These are phyloP conservation scores for Rhinoraja longicauda DNA, from an alignment of 2,797 vertebrate genomes.

Conservation along the genomic window DNA sequence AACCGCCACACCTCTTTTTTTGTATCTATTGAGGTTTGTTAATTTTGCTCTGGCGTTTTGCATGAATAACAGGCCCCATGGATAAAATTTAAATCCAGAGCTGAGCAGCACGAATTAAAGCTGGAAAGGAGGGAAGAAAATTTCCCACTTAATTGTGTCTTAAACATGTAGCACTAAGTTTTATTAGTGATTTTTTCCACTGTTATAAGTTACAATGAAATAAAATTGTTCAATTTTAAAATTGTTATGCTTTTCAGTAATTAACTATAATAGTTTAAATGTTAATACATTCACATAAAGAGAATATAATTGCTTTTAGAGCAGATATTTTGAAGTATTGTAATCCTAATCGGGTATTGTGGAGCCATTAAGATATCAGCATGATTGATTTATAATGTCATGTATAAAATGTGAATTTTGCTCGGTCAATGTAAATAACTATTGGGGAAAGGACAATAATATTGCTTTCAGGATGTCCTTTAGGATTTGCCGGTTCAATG, in stretches of 20 bases:
- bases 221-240: background rate
- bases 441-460: background rate
- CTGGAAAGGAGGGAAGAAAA: background rate
- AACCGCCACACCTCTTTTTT: background rate
- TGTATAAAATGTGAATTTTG: slow-evolving; percentile 8
- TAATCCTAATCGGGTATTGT: background rate
- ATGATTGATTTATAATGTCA: background rate
- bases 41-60: background rate
- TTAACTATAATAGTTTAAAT: slow-evolving; percentile 4
- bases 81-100: slow-evolving; percentile 12
- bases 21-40: no score
- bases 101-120: background rate
- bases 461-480: background rate
- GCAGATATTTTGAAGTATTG: slow-evolving; percentile 12
- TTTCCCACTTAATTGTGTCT: background rate
- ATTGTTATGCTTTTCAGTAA: background rate
- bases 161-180: slow-evolving; percentile 18
- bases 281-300: background rate
- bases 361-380: slow-evolving; percentile 24
- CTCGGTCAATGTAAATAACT: background rate
- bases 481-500: background rate
- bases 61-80: background rate
- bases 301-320: background rate
- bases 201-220: background rate
- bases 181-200: slow-evolving; percentile 24